Conservation (phyloP, 2,797 vertebrate genomes). For the Myotis pilosus region DNA sequence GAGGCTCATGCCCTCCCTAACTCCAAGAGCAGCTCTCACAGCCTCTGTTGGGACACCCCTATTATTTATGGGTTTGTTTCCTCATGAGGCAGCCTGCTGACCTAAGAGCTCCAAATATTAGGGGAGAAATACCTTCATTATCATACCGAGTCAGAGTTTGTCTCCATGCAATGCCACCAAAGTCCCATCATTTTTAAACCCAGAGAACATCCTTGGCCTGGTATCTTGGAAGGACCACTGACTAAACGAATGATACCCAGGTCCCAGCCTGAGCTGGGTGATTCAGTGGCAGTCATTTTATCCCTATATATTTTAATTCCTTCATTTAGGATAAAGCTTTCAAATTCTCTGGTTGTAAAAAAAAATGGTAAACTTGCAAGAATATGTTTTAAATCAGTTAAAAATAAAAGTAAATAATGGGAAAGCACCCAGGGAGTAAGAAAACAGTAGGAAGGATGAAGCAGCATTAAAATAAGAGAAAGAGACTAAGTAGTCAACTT, state of each 20-base stretch:
- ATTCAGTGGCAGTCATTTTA: neutral
- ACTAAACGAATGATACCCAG: neutral
- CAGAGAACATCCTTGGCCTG: neutral
- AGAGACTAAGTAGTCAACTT: neutral
- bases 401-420: conserved; percentile 29
- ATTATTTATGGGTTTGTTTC: neutral
- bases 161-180: neutral
- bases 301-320: neutral
- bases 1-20: neutral
- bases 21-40: neutral
- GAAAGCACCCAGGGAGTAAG: neutral
- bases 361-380: neutral
- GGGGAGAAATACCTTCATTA: neutral
- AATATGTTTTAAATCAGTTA: neutral
- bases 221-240: neutral
- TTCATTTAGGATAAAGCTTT: neutral
- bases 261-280: neutral
- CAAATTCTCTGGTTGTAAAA: neutral
- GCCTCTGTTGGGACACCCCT: neutral
- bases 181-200: neutral
- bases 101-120: neutral
- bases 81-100: neutral
- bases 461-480: neutral
- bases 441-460: conserved; percentile 1
- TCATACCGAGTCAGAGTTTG: neutral